Base-by-base conservation (phyloP, 2,797 vertebrate genomes). In the Hoplostethus atlanticus region DNA sequence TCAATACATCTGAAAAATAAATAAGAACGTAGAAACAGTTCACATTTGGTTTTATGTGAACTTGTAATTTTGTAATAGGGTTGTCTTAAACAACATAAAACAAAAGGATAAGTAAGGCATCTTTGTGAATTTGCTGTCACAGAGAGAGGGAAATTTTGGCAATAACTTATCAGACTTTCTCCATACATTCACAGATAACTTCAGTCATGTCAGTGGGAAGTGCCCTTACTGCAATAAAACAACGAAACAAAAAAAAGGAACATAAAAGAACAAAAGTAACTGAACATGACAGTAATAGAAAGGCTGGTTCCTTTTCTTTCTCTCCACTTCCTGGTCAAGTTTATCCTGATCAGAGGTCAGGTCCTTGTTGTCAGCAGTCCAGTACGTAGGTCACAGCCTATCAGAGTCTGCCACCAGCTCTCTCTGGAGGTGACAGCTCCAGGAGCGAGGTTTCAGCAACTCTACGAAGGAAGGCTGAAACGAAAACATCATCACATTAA, bases 371-470 rank as follows among this genome's bases (percentile, higher is more conserved):
- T 66, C 42, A 56, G 46, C n/a, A 25, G 51, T 64, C 48, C 57
- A 61, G 61, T 3, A 7, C 17, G 21, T 40, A 52, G 70, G 51
- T 86, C 84, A 84, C 63, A 75, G 66, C 40, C 31, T 28, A 0
- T 87, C 74, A 60, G 80, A 34, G 53, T 80, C 34, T 2, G 21
- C 25, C 53, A 52, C 59, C 38, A 66, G 31, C 36, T 51, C 65
- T 71, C 68, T 79, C 64, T 93, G 91, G 0, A 57, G 61, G 10
- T 93, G 91, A 81, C 98, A 99, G 0, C 93, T 96, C 98, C 98
- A 99, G 0, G 97, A 97, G n/a, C 96, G 97, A 52, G 98, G 97
- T 79, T 92, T 96, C 87, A 99, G 72, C 60, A 97, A 92, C 67
- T 99, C 96, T 70, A 97, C 65, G 79, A 98, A 94, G 0, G 93